Conservation (phyloP, 2,113 vertebrate genomes). For the Lates calcarifer region DNA sequence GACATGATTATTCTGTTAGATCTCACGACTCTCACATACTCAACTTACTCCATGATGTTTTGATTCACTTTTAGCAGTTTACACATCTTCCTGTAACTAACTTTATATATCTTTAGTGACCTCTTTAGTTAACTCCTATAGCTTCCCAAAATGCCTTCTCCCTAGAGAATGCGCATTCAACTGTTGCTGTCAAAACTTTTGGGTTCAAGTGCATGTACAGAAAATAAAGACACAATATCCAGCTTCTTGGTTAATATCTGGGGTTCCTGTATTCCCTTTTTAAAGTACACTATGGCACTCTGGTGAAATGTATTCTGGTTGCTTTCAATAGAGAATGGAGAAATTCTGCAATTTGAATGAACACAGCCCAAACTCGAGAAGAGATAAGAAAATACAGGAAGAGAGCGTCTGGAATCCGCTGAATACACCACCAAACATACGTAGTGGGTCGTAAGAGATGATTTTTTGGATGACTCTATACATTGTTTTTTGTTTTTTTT, state of each 20-base stretch:
- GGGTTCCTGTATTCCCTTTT: background rate
- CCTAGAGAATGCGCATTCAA: background rate
- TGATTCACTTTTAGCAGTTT: background rate
- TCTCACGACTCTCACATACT: slow-evolving; percentile 11
- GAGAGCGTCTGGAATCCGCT: no score
- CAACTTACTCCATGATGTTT: background rate
- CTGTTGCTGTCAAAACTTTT: background rate
- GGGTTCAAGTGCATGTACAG: background rate
- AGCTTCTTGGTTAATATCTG: background rate
- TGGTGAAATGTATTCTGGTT: background rate
- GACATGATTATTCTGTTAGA: slow-evolving; percentile 21
- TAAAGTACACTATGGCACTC: background rate
- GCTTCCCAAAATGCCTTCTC: background rate
- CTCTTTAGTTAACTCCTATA: no score
- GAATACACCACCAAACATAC: no score
- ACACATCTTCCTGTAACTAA: background rate
- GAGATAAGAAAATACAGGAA: no score
- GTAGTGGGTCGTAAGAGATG: no score
- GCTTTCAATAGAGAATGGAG: background rate
- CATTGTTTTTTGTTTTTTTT: no score
- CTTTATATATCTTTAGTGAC: background rate
- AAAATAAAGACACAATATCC: background rate
- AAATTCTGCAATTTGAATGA: background rate
- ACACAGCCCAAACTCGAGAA: no score
- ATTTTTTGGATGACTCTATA: no score